Evolutionary conservation across 2,888 invertebrate species (phyloP), one percentile per base, ranked within the genome.

Genomic region (Antheraea yamamai): DNA sequence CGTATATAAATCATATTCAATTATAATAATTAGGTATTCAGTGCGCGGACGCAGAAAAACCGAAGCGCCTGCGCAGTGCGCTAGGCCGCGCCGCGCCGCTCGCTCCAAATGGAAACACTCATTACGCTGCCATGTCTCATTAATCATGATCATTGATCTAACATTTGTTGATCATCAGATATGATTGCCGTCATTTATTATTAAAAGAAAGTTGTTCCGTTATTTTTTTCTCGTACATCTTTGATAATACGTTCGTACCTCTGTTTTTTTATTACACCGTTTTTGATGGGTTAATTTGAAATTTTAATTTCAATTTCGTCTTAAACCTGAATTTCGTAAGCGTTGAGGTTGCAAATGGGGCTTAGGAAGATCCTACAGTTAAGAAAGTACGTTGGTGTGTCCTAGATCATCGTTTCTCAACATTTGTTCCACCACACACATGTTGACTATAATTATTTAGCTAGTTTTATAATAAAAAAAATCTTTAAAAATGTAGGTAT

Each of bases 101-200:
- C 68, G 35, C 6, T 30, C 68, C 35, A 14, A 23, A 6, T 68
- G 30, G 35, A 35, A 35, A 30, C 68, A 30, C 35, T 68, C 70
- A 70, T n/a, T 39, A 39, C 39, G 39, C 70, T 39, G 70, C 6
- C 70, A 23, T 81, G 81, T 86, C 73, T 81, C 84, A 85, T 87
- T 85, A 82, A 83, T 86, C 84, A 84, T 82, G 77, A 83, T 82
- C 81, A 81, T 79, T 81, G 82, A 84, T 83, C 81, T 78, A 75
- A 75, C 78, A 76, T 79, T 76, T 77, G 77, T 76, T 76, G 75
- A 79, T 78, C 73, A 76, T 52, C 73, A 75, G 73, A 75, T 75
- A 73, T 39, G 66, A 47, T 58, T 23, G 64, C 70, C 58, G 70
- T 75, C 64, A 51, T 72, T 72, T 72, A 72, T 75, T 30, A 71